These are phyloP conservation scores for Sinocyclocheilus anshuiensis DNA, from an alignment of 2,113 vertebrate genomes.

Conservation along the genomic window DNA sequence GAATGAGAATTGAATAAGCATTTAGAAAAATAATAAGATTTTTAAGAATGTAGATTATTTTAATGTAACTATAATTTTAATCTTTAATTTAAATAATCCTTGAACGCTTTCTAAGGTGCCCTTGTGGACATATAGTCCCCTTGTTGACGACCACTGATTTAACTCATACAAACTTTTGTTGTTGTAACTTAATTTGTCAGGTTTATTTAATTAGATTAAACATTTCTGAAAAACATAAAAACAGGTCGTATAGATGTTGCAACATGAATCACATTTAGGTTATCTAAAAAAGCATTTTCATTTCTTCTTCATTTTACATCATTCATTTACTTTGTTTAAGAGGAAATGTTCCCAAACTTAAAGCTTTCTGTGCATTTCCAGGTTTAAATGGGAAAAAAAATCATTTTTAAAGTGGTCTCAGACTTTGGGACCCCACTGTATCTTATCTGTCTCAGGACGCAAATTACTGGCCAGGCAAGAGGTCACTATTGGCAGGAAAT, in stretches of 20 bases:
- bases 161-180: background rate
- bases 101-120: no score
- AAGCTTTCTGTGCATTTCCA: background rate
- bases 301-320: background rate
- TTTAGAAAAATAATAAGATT: no score
- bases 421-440: background rate
- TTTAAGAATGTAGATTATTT: no score
- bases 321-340: background rate
- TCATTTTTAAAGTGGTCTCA: background rate
- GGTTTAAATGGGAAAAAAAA: background rate
- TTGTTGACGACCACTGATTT: no score
- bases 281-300: background rate
- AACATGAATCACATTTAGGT: background rate
- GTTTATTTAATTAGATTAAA: background rate
- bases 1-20: no score
- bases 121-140: no score
- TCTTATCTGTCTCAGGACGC: conserved; percentile 16
- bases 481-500: conserved; percentile 17
- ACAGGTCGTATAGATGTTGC: background rate
- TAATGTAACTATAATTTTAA: no score
- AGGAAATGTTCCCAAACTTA: background rate
- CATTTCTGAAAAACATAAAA: background rate
- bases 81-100: no score
- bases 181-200: background rate
- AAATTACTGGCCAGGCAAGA: background rate